These are phyloP conservation scores for Papilio glaucus DNA, from an alignment of 1,140 invertebrate species.

Conservation along the genomic window DNA sequence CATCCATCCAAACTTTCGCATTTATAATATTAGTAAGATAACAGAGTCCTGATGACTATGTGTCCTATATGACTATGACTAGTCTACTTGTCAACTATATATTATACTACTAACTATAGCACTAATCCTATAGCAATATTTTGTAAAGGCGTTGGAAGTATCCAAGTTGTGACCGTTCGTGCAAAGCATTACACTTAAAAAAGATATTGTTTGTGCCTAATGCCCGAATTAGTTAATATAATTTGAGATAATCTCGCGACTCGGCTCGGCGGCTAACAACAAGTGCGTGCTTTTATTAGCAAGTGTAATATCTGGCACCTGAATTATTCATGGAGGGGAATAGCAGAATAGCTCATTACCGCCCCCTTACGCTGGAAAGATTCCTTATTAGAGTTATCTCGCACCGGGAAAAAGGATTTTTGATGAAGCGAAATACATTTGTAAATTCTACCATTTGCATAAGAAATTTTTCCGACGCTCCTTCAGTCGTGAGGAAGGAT, in stretches of 20 bases:
- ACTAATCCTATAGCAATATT: not conserved
- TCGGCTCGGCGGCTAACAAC: not conserved
- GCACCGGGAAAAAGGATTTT: constrained; percentile 30
- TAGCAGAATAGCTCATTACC: constrained; percentile 35
- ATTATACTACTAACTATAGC: too few species aligned
- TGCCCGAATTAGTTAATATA: constrained; percentile 22
- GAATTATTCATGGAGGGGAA: constrained; percentile 39
- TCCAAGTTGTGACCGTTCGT: not conserved
- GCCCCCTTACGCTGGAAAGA: constrained; percentile 26
- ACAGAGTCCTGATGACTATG: too few species aligned
- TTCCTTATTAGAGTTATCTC: constrained; percentile 29
- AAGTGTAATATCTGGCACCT: constrained; percentile 32
- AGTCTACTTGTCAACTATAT: too few species aligned
- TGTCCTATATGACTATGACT: too few species aligned
- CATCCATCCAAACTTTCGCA: too few species aligned
- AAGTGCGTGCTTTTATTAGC: constrained; percentile 33
- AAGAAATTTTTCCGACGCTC: constrained; percentile 25
- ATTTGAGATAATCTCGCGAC: constrained; percentile 11
- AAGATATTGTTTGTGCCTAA: not conserved
- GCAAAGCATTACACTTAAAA: not conserved
- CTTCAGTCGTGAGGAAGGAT: not conserved
- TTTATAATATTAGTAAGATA: too few species aligned
- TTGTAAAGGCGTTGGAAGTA: not conserved
- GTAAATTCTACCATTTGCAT: constrained; percentile 33
- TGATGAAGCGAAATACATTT: constrained; percentile 38